These are phyloP conservation scores for Diadegma fenestrale DNA, from an alignment of 2,888 invertebrate species.

Conservation along the genomic window DNA sequence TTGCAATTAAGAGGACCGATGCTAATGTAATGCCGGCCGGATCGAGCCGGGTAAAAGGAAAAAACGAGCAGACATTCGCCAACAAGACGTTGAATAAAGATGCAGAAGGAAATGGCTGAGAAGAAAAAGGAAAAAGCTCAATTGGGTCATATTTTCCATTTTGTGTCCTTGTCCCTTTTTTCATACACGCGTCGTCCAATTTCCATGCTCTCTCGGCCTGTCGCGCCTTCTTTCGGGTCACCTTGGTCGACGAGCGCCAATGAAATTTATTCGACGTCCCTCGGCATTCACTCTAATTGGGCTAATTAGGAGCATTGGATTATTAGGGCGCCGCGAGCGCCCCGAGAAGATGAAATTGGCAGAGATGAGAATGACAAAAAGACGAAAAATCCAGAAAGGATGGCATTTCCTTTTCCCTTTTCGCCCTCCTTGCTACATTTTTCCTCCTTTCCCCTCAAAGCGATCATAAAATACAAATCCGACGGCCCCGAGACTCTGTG, in stretches of 20 bases:
- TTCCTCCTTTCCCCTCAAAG: neutral
- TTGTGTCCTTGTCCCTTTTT: neutral
- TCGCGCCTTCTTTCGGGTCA: conserved; percentile 62
- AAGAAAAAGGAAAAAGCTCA: conserved; percentile 44
- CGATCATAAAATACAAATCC: neutral
- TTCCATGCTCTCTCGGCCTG: conserved; percentile 6
- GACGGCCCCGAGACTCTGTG: no score
- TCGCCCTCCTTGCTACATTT: neutral
- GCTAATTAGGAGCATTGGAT: conserved; percentile 65
- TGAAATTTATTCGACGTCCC: conserved; percentile 62
- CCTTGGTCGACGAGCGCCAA: conserved; percentile 48
- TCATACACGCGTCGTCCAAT: conserved; percentile 30
- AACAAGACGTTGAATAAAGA: neutral
- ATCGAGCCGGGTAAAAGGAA: neutral
- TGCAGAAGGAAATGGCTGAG: neutral
- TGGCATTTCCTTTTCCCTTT: neutral
- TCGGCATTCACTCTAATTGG: conserved; percentile 60
- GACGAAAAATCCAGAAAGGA: conserved; percentile 11
- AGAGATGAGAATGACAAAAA: conserved; percentile 22
- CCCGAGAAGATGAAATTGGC: conserved; percentile 24
- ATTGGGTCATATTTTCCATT: conserved; percentile 57
- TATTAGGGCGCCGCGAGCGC: conserved; percentile 24
- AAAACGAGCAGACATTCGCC: neutral
- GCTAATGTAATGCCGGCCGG: neutral
- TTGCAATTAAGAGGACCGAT: conserved; percentile 1